Base-by-base conservation (phyloP, 1,140 invertebrate genomes). In the Sarcophaga peregrina region DNA sequence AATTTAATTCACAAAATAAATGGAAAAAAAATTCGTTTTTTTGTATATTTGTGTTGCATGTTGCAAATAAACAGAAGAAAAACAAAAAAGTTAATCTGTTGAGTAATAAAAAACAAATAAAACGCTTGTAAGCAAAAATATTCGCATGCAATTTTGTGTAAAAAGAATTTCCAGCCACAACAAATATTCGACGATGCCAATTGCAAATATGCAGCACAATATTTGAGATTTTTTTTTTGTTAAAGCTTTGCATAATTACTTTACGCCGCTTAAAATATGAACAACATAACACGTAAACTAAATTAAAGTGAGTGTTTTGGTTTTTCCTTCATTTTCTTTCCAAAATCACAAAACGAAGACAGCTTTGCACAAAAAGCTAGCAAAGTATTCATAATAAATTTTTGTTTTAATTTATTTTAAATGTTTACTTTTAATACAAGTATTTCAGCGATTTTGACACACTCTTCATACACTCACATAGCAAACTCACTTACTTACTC, bases 371-470 rank as follows among this genome's bases (percentile, higher is more conserved):
- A 37, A 1, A 37, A 37, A 37, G 4, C 25, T 37, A 37, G 25
- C 25, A 13, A 58, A 11, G 15, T 58, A 58, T 58, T 58, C 54
- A 58, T 58, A 58, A 58, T 58, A 58, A 58, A 58, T 58, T 58
- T 58, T 58, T 58, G 54, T 58, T 58, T 54, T 58, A n/a, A 58
- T 58, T 58, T 58, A 58, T 58, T 58, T 58, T 58, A 58, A 58
- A 58, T 58, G 54, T 58, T 58, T 58, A 58, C 15, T 58, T 52
- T 13, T 3, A 52, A 13, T 52, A 52, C 9, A 37, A 37, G 1
- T 37, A 37, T 37, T 37, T 37, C 25, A 37, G 25, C 25, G 25
- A 37, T 37, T 37, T 37, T 37, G 25, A 37, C 25, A 37, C 25
- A 37, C 1, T 37, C 25, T 37, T 37, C 50, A 52, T 52, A 52